Evolutionary conservation across 2,113 vertebrate genomes (phyloP).

Genomic region (Oryzias melastigma): DNA sequence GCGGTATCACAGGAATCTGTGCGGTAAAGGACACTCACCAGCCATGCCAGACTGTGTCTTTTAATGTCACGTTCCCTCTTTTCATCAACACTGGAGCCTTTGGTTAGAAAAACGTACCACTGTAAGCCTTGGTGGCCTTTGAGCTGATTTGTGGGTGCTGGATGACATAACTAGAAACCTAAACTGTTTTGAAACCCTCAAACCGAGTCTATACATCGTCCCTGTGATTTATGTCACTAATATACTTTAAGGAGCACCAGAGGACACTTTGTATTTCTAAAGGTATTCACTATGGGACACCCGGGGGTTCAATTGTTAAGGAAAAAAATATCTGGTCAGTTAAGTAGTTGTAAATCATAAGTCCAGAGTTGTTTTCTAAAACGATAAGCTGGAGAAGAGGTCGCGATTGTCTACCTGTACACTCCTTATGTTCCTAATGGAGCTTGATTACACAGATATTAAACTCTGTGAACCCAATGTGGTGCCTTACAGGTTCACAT

Average conservation of each 20-base stretch:
- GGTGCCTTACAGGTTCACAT: constrained; percentile 14
- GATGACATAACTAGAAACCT: constrained; percentile 40
- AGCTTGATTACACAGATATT: constrained; percentile 69
- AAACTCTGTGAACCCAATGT: constrained; percentile 29
- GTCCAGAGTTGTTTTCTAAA: constrained; percentile 60
- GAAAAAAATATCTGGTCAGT: constrained; percentile 15
- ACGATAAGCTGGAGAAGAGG: constrained; percentile 37
- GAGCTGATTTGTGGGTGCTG: constrained; percentile 44
- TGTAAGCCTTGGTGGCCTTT: constrained; percentile 49
- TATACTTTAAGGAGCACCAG: neutral
- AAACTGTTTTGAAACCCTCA: constrained; percentile 22
- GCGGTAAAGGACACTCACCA: constrained; percentile 73
- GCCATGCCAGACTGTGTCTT: constrained; percentile 57
- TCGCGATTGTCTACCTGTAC: constrained; percentile 55
- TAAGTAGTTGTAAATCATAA: constrained; percentile 31
- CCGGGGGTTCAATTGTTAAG: constrained; percentile 3
- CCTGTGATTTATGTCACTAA: constrained; percentile 27
- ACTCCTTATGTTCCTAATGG: constrained; percentile 70
- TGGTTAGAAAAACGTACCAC: constrained; percentile 30
- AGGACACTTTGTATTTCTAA: constrained; percentile 13
- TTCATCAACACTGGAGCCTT: constrained; percentile 38
- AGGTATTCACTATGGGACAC: neutral
- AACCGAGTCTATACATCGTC: constrained; percentile 16
- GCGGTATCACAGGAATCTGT: constrained; percentile 77
- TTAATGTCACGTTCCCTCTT: constrained; percentile 55